phyloP scores from a whole-genome alignment of 2,888 invertebrate species.

The Caenorhabditis macrosperma region DNA sequence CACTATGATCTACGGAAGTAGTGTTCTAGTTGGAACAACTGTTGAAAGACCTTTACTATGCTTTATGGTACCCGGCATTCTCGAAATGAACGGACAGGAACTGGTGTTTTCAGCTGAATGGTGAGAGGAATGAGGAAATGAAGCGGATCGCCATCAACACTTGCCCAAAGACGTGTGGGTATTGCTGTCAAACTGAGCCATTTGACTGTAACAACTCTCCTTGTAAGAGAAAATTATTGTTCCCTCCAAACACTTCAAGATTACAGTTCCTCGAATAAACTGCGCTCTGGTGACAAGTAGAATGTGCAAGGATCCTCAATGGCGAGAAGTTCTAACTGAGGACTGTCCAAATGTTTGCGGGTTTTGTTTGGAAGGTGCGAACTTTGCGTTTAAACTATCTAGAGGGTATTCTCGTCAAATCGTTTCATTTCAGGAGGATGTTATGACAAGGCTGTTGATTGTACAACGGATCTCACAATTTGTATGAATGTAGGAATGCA shows the following conservation, averaged over 20 bases:
- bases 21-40: constrained; percentile 44
- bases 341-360: constrained; percentile 66
- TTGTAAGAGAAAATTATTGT: constrained; percentile 35
- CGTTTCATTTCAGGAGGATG: constrained; percentile 39
- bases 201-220: constrained; percentile 58
- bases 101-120: constrained; percentile 52
- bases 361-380: constrained; percentile 56
- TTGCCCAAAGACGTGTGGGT: constrained; percentile 64
- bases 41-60: constrained; percentile 43
- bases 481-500: constrained; percentile 55
- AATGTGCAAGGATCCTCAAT: constrained; percentile 63
- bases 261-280: constrained; percentile 61
- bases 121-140: constrained; percentile 56
- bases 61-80: constrained; percentile 57
- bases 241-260: too few relatives aligned
- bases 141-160: constrained; percentile 48
- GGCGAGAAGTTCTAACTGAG: constrained; percentile 56
- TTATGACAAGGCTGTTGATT: constrained; percentile 53
- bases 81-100: too few relatives aligned
- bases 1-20: constrained; percentile 51
- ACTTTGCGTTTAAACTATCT: too few relatives aligned
- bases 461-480: constrained; percentile 45
- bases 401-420: neutral
- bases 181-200: constrained; percentile 58
- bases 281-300: constrained; percentile 53